Evolutionary conservation across 2,113 vertebrate species (phyloP).

Genomic region (Myrmecophaga tridactyla): DNA sequence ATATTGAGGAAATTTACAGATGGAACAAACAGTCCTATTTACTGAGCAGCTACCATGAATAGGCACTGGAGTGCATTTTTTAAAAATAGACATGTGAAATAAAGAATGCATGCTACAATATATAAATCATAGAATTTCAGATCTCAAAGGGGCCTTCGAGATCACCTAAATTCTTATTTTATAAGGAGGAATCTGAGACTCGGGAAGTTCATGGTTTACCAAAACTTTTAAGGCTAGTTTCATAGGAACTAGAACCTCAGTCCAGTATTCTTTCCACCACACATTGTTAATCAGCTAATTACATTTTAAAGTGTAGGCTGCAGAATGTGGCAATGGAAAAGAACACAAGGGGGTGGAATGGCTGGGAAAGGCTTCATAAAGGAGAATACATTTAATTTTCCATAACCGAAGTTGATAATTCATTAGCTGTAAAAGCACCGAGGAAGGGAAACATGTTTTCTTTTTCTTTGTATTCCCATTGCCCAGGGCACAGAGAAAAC

Average conservation of each 20-base stretch:
- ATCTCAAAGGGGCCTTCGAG: not conserved
- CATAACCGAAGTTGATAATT: not conserved
- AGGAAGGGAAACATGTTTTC: not conserved
- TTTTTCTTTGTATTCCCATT: not conserved
- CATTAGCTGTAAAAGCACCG: not conserved
- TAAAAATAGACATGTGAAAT: not conserved
- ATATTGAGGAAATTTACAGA: conserved; percentile 11
- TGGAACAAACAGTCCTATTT: not conserved
- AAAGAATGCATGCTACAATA: not conserved
- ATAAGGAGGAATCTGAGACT: not conserved
- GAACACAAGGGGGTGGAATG: not conserved
- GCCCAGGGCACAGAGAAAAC: not conserved
- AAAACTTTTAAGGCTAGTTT: conserved; percentile 28
- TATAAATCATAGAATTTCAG: not conserved
- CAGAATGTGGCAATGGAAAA: not conserved
- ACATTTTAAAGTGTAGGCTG: conserved; percentile 31
- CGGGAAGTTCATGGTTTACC: not conserved
- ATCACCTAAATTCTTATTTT: not conserved
- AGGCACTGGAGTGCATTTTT: not conserved
- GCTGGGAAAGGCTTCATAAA: not conserved
- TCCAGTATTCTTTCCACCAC: conserved; percentile 6
- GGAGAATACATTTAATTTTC: conserved; percentile 6
- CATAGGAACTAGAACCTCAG: not conserved
- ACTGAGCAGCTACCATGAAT: not conserved
- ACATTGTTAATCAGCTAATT: conserved; percentile 26